These are phyloP conservation scores for Lithophane ornitopus DNA, from an alignment of 2,888 invertebrate species.

Conservation along the genomic window DNA sequence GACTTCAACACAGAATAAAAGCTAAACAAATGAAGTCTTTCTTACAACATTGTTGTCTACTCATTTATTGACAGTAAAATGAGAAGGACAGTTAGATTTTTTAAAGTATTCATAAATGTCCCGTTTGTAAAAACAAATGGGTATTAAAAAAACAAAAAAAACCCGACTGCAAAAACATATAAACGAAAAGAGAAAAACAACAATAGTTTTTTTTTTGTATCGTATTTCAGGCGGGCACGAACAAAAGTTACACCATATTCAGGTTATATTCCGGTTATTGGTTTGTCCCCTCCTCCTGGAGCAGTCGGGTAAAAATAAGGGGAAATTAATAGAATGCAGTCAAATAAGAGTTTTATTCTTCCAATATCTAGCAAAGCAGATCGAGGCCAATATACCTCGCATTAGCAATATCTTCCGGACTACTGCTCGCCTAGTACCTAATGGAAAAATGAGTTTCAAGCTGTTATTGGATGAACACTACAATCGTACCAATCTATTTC, in stretches of 20 bases:
- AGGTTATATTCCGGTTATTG: no score
- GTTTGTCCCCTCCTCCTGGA: no score
- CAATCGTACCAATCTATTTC: constrained; percentile 39
- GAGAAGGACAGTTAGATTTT: background rate
- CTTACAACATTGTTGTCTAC: background rate
- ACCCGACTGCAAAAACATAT: no score
- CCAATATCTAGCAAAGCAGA: constrained; percentile 25
- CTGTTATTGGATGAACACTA: constrained; percentile 46
- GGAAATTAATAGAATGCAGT: background rate
- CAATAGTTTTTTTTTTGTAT: no score
- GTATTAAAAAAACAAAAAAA: no score
- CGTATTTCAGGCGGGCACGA: no score
- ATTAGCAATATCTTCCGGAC: constrained; percentile 57
- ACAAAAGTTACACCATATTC: no score
- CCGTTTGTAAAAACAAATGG: background rate
- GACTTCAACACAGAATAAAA: background rate
- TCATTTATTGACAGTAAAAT: background rate
- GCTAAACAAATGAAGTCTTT: background rate
- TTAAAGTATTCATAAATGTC: background rate
- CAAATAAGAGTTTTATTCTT: constrained; percentile 1
- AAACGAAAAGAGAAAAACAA: no score
- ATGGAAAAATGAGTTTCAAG: constrained; percentile 49
- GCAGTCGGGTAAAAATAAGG: background rate
- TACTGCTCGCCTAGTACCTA: constrained; percentile 35
- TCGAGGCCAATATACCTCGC: constrained; percentile 37